A percentile compares a stretch with the other conserved stretches of the same genome.
phyloP scores from a whole-genome alignment of 2,888 invertebrate genomes.

The Conchocele bisecta region DNA sequence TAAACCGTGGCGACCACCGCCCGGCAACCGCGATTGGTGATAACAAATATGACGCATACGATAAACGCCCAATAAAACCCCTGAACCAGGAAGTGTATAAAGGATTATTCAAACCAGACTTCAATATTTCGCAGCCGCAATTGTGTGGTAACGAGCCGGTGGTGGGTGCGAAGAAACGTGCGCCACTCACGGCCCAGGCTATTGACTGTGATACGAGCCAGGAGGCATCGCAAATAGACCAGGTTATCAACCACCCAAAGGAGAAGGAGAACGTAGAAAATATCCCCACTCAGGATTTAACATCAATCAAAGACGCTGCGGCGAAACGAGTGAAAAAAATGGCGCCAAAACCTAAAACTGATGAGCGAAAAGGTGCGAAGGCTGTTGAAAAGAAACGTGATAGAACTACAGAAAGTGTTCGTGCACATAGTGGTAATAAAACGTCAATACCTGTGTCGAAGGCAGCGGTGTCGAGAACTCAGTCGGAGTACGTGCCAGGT shows the following conservation, averaged over 20 bases:
- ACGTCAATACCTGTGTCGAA: conserved; percentile 64
- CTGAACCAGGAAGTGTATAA: conserved; percentile 68
- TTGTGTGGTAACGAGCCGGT: conserved; percentile 69
- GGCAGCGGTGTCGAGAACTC: conserved; percentile 61
- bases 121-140: conserved; percentile 67
- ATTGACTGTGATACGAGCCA: conserved; percentile 74
- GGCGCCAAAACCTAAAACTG: conserved; percentile 38
- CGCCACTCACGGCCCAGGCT: conserved; percentile 68
- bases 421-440: conserved; percentile 54
- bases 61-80: conserved; percentile 73
- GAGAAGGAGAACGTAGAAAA: conserved; percentile 25
- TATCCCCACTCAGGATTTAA: conserved; percentile 53
- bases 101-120: conserved; percentile 63
- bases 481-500: conserved; percentile 66
- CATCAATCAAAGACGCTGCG: conserved; percentile 59
- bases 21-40: conserved; percentile 63
- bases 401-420: conserved; percentile 32
- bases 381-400: conserved; percentile 43
- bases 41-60: conserved; percentile 70
- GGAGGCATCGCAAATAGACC: conserved; percentile 64
- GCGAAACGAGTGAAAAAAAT: conserved; percentile 52
- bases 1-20: conserved; percentile 56
- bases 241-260: conserved; percentile 42
- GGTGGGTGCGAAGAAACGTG: conserved; percentile 65
- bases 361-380: conserved; percentile 44